Evolutionary conservation across 2,113 vertebrate genomes (phyloP).

Genomic region (Colistium nudipinnis): DNA sequence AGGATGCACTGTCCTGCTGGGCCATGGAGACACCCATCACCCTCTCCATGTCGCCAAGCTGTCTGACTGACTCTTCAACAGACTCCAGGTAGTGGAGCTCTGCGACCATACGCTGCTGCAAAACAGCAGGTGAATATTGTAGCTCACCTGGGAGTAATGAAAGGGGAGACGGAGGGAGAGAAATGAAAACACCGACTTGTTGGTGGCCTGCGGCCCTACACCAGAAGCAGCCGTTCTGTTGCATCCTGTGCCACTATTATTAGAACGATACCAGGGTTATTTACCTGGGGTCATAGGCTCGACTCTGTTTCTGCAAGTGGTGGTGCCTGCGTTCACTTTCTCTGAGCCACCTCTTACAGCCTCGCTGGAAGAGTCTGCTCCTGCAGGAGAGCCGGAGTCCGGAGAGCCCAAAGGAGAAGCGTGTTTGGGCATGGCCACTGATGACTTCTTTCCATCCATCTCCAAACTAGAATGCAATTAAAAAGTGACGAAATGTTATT

Average conservation of each 20-base stretch:
- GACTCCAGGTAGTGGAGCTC: slow-evolving; percentile 91
- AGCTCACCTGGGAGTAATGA: slow-evolving; percentile 78
- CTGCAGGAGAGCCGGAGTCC: slow-evolving; percentile 70
- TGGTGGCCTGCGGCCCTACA: not conserved
- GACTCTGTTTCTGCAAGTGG: slow-evolving; percentile 14
- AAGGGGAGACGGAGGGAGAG: not conserved
- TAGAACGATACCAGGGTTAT: not conserved
- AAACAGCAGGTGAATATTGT: slow-evolving; percentile 87
- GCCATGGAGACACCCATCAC: slow-evolving; percentile 89
- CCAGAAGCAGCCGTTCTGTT: not conserved
- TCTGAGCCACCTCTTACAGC: slow-evolving; percentile 65
- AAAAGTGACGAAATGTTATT: not conserved
- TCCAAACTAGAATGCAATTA: slow-evolving; percentile 69
- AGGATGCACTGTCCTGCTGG: slow-evolving; percentile 91
- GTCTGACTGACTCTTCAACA: slow-evolving; percentile 91
- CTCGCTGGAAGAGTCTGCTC: slow-evolving; percentile 61
- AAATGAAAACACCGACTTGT: not conserved
- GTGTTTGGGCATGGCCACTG: slow-evolving; percentile 72
- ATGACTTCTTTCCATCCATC: slow-evolving; percentile 77
- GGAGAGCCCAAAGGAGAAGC: slow-evolving; percentile 75
- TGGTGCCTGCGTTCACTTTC: slow-evolving; percentile 15
- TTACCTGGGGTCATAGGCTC: slow-evolving; percentile 52
- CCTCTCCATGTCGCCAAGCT: slow-evolving; percentile 89
- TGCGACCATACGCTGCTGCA: slow-evolving; percentile 90
- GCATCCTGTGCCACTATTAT: not conserved